Evolutionary conservation across 2,113 vertebrate genomes (phyloP).

Genomic region (Suricata suricatta): DNA sequence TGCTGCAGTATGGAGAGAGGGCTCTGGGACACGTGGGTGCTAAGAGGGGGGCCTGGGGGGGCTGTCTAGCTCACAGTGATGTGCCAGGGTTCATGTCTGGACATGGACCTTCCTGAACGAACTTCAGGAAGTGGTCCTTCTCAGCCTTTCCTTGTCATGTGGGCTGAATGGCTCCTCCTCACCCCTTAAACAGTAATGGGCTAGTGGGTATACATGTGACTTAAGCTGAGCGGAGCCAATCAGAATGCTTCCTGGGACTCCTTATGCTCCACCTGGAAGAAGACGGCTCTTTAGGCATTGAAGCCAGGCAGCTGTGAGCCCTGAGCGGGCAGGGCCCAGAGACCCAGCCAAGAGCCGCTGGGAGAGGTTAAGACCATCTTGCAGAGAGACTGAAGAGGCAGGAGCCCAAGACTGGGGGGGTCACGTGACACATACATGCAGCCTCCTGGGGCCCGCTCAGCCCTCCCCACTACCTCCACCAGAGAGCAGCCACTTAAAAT

Average conservation of each 20-base stretch:
- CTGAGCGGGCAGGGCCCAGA: fast-evolving
- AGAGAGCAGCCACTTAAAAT: conserved; percentile 33
- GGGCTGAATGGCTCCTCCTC: neutral
- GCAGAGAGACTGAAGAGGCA: neutral
- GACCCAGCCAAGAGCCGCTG: neutral
- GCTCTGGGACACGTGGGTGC: neutral
- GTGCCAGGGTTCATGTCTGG: neutral
- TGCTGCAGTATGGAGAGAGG: neutral
- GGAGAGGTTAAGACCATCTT: neutral
- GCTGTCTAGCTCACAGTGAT: neutral
- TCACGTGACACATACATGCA: fast-evolving
- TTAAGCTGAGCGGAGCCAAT: neutral
- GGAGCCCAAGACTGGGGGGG: neutral
- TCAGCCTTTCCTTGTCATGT: neutral
- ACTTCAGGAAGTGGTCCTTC: neutral
- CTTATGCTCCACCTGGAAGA: neutral
- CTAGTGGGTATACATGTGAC: neutral
- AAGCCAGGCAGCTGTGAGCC: neutral
- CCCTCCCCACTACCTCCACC: fast-evolving
- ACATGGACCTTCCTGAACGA: neutral
- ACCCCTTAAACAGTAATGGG: neutral
- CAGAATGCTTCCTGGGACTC: neutral
- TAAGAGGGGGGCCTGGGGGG: neutral
- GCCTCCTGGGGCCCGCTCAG: neutral
- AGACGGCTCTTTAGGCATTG: too few species aligned